Evolutionary conservation across 37 sponge, comb jelly and placozoan species (phyloP).

Genomic region (Petrosia ficiformis): DNA sequence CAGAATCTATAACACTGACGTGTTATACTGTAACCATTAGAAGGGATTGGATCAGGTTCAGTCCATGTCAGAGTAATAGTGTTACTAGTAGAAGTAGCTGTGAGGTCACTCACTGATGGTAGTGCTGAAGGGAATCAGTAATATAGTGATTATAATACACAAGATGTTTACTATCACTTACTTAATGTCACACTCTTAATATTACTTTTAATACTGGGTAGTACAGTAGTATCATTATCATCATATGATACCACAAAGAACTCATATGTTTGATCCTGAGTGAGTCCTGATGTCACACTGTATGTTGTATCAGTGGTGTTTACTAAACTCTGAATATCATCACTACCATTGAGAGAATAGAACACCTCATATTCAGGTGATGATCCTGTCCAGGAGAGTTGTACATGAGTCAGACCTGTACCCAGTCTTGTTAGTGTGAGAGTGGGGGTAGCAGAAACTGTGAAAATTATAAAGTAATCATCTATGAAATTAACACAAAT

Average conservation of each 20-base stretch:
- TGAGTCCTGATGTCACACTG: neutral
- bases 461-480: neutral
- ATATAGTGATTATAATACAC: neutral
- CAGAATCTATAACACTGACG: neutral
- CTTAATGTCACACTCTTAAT: neutral
- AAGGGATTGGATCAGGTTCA: neutral
- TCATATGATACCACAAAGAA: neutral
- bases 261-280: neutral
- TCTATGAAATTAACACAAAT: neutral
- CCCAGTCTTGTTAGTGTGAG: neutral
- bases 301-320: neutral
- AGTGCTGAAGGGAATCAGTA: neutral
- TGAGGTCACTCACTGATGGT: neutral
- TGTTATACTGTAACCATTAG: neutral
- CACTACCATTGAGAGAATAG: neutral
- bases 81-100: neutral
- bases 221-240: neutral
- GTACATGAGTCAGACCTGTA: neutral
- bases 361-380: neutral
- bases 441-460: neutral
- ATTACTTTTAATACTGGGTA: neutral
- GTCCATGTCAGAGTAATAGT: neutral
- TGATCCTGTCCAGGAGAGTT: neutral
- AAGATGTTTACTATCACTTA: neutral
- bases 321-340: neutral